Evolutionary conservation across 2,888 invertebrate species (phyloP).

Genomic region (Theretra japonica): DNA sequence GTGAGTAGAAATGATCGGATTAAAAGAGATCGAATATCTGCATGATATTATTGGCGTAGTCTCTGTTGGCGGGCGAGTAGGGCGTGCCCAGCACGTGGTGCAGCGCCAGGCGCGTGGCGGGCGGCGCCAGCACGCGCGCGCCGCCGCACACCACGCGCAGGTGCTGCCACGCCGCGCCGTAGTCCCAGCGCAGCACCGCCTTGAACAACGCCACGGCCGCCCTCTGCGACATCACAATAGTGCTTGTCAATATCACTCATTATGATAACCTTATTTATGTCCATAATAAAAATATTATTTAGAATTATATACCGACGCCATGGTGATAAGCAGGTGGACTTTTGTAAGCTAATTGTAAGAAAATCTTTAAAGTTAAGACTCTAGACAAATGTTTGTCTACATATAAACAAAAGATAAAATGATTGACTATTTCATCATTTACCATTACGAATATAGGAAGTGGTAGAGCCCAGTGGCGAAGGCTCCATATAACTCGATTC

Average conservation of each 20-base stretch:
- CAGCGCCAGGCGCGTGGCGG: slow-evolving; percentile 45
- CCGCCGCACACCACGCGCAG: slow-evolving; percentile 64
- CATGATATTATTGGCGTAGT: slow-evolving; percentile 62
- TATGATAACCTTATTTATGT: background rate
- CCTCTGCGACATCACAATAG: slow-evolving; percentile 58
- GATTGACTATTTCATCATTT: too few species aligned
- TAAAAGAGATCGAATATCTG: slow-evolving; percentile 55
- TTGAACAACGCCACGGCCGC: slow-evolving; percentile 83
- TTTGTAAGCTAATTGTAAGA: too few species aligned
- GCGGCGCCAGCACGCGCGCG: slow-evolving; percentile 50
- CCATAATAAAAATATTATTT: too few species aligned
- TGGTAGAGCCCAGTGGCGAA: too few species aligned
- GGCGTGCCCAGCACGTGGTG: slow-evolving; percentile 61
- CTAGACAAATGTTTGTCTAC: too few species aligned
- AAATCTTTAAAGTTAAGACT: too few species aligned
- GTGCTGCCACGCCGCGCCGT: slow-evolving; percentile 67
- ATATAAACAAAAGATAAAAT: too few species aligned
- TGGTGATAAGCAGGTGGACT: too few species aligned
- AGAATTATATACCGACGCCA: too few species aligned
- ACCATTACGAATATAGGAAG: too few species aligned
- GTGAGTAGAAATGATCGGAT: too few species aligned
- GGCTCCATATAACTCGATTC: too few species aligned
- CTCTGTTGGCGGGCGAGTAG: slow-evolving; percentile 52
- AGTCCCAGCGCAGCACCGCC: slow-evolving; percentile 75
- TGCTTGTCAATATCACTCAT: background rate